A percentile compares a stretch with the other conserved stretches of the same genome.
Conservation (phyloP, 2,113 vertebrate species). For the Nesogale talazaci region DNA sequence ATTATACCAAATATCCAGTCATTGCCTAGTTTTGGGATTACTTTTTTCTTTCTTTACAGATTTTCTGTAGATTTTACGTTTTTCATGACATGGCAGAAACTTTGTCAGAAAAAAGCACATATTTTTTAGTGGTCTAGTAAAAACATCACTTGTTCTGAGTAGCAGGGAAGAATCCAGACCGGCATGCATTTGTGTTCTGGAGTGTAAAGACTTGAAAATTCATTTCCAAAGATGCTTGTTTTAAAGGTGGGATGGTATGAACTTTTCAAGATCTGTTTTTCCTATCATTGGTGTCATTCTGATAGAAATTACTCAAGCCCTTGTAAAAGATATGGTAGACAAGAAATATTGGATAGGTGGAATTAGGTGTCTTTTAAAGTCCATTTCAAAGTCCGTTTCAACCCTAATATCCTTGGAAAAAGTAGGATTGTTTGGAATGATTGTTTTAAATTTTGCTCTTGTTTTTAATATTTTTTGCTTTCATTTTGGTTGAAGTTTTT, state of each 20-base stretch:
- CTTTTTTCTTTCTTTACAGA: not conserved
- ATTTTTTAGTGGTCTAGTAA: no score
- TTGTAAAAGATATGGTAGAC: not conserved
- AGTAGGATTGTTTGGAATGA: not conserved
- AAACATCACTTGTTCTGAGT: not conserved
- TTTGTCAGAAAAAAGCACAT: no score
- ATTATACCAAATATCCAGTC: not conserved
- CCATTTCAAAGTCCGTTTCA: not conserved
- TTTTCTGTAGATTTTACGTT: constrained; percentile 46
- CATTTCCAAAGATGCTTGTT: not conserved
- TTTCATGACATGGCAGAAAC: not conserved
- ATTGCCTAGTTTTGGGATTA: not conserved
- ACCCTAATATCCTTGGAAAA: not conserved
- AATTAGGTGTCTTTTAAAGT: not conserved
- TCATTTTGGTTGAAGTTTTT: no score
- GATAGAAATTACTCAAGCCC: constrained; percentile 3
- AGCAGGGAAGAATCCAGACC: not conserved
- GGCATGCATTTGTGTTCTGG: not conserved
- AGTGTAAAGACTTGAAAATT: not conserved
- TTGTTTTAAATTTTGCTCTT: not conserved
- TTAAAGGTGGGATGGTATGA: not conserved
- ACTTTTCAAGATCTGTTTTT: constrained; percentile 4
- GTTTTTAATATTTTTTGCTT: no score
- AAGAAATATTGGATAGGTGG: not conserved
- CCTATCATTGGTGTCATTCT: not conserved